These are phyloP conservation scores for Meriones psammophilus DNA, from an alignment of 2,797 vertebrate species.

Conservation along the genomic window DNA sequence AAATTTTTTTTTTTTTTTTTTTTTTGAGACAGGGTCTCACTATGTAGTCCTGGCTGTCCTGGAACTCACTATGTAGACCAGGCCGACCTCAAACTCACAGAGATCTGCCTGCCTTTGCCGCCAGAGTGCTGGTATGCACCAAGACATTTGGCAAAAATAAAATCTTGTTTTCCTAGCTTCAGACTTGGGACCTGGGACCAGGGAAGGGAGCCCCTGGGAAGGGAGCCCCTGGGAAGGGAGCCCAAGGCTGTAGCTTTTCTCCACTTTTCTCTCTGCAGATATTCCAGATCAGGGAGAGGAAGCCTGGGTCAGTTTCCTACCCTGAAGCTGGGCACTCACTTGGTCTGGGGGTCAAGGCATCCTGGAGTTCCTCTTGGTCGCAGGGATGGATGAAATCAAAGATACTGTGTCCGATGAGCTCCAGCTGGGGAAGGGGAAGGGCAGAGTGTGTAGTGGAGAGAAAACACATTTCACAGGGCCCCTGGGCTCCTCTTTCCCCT, in stretches of 20 bases:
- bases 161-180: not conserved
- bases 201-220: not conserved
- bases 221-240: not conserved
- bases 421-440: slow-evolving; percentile 87
- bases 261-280: not conserved
- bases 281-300: not conserved
- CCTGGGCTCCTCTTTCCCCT: not conserved
- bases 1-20: too few species aligned
- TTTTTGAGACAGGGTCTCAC: not conserved
- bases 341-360: slow-evolving; percentile 89
- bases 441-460: not conserved
- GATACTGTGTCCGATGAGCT: slow-evolving; percentile 93
- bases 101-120: not conserved
- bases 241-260: not conserved
- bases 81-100: not conserved
- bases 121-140: not conserved
- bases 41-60: not conserved
- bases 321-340: slow-evolving; percentile 85
- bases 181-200: not conserved
- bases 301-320: not conserved
- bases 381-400: slow-evolving; percentile 95
- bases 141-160: not conserved
- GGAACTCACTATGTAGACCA: not conserved
- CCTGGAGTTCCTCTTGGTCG: slow-evolving; percentile 94
- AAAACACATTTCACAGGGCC: not conserved